A percentile compares a stretch with the other conserved stretches of the same genome.
phyloP scores from a whole-genome alignment of 2,888 invertebrate species.

The Strigamia crassipes region DNA sequence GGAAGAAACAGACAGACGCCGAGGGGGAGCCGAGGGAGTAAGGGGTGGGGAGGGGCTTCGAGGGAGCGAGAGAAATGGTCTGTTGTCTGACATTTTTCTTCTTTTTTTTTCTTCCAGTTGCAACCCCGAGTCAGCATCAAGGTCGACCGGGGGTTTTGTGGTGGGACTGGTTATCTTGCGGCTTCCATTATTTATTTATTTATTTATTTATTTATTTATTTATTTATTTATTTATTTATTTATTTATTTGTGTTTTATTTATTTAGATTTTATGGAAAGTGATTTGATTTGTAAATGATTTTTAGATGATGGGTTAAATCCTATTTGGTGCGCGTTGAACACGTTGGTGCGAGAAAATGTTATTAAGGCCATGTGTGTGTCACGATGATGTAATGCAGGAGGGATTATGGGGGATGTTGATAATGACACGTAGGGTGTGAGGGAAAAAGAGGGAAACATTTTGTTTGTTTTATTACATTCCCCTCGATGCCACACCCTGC shows the following conservation, averaged over 20 bases:
- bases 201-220: not conserved
- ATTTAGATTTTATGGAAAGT: not conserved
- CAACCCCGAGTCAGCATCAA: constrained; percentile 27
- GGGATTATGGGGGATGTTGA: constrained; percentile 27
- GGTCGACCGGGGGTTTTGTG: constrained; percentile 15
- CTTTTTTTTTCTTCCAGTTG: not conserved
- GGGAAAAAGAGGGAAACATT: constrained; percentile 31
- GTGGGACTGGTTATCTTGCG: constrained; percentile 5
- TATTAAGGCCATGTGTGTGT: constrained; percentile 31
- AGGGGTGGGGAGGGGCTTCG: not conserved
- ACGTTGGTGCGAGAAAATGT: constrained; percentile 8
- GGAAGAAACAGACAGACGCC: constrained; percentile 27
- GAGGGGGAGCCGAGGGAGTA: constrained; percentile 20
- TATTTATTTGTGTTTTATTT: not conserved
- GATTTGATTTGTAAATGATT: not conserved
- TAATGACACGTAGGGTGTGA: constrained; percentile 27
- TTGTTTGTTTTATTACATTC: constrained; percentile 36
- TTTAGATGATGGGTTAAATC: not conserved
- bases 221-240: not conserved
- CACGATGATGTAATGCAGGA: constrained; percentile 31
- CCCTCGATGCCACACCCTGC: constrained; percentile 19
- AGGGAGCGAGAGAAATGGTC: constrained; percentile 22
- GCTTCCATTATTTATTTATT: constrained; percentile 3
- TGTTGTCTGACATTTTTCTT: constrained; percentile 32
- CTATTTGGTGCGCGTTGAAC: not conserved